These are phyloP conservation scores for Acipenser transmontanus DNA, from an alignment of 2,797 vertebrate species.

Conservation along the genomic window DNA sequence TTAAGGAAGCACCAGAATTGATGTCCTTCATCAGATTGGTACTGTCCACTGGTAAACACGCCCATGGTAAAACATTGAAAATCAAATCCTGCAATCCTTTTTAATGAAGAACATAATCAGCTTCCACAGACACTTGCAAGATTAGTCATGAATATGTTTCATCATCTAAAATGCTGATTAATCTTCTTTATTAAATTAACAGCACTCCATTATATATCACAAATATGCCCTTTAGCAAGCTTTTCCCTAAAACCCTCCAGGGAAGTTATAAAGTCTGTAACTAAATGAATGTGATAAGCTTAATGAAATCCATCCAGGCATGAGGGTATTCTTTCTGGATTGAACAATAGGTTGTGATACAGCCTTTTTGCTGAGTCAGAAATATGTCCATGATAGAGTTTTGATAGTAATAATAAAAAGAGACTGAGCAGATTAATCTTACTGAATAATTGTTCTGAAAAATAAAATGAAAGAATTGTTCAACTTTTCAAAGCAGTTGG, in stretches of 20 bases:
- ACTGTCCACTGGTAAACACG: no score
- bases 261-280: slow-evolving; percentile 56
- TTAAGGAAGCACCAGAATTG: no score
- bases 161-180: slow-evolving; percentile 43
- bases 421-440: slow-evolving; percentile 65
- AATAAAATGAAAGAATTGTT: background rate
- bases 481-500: background rate
- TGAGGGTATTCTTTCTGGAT: slow-evolving; percentile 19
- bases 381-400: background rate
- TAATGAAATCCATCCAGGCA: slow-evolving; percentile 58
- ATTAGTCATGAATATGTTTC: slow-evolving; percentile 42
- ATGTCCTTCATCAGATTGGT: no score
- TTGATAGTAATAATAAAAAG: slow-evolving; percentile 53
- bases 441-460: slow-evolving; percentile 39
- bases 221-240: slow-evolving; percentile 29
- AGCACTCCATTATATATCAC: slow-evolving; percentile 38
- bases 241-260: slow-evolving; percentile 35
- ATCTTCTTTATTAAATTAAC: slow-evolving; percentile 49
- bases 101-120: no score
- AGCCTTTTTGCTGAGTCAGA: background rate
- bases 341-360: slow-evolving; percentile 1
- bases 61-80: no score
- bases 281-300: slow-evolving; percentile 63
- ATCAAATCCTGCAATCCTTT: no score
- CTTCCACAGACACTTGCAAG: no score